phyloP scores from a whole-genome alignment of 2,113 vertebrate genomes.

The Barnardius zonarius region DNA sequence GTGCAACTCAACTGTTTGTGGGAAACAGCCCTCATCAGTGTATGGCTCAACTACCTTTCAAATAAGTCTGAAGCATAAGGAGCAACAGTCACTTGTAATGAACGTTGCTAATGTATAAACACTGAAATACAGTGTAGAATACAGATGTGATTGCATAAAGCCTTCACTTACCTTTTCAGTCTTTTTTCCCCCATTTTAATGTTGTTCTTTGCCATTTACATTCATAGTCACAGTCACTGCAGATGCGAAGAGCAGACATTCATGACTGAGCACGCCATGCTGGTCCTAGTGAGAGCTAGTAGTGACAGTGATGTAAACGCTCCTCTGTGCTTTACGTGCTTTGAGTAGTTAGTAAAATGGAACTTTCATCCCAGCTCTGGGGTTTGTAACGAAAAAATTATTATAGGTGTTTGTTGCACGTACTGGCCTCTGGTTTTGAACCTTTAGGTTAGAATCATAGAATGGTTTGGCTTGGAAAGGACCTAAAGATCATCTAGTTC shows the following conservation, averaged over 20 bases:
- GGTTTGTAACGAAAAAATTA: neutral
- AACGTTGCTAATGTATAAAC: neutral
- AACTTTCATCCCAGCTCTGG: neutral
- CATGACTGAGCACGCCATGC: neutral
- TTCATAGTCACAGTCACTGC: neutral
- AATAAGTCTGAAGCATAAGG: neutral
- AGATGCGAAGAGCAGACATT: neutral
- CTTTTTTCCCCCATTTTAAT: neutral
- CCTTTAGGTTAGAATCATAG: neutral
- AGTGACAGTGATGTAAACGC: neutral
- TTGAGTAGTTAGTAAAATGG: neutral
- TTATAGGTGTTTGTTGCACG: neutral
- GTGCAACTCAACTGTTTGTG: neutral
- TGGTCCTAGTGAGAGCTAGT: neutral
- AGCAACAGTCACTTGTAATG: neutral
- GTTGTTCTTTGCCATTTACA: neutral
- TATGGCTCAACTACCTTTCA: neutral
- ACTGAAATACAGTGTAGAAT: neutral
- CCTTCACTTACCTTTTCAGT: neutral
- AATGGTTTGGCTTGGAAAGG: neutral
- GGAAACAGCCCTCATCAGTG: neutral
- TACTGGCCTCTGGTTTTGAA: neutral
- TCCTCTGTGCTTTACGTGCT: neutral
- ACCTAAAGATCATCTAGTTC: neutral
- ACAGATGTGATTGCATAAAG: neutral